Evolutionary conservation across 2,888 invertebrate species (phyloP).

Genomic region (Lepetodrilus schrolli): DNA sequence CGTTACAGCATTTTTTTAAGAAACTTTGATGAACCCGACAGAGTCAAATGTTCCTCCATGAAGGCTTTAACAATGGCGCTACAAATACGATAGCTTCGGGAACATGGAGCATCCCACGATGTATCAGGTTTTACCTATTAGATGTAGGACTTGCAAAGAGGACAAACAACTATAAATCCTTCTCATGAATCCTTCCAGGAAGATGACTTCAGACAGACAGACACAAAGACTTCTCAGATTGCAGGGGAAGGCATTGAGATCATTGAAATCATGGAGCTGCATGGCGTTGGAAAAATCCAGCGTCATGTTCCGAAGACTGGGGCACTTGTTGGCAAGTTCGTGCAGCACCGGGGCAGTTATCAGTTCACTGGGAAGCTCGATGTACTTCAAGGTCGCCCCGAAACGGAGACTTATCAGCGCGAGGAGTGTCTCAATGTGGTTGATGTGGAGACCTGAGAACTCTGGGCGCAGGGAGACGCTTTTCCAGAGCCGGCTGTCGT

Average conservation of each 20-base stretch:
- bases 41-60: too few relatives aligned
- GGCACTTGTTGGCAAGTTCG: conserved; percentile 90
- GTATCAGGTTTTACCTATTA: conserved; percentile 93
- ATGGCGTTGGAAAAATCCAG: conserved; percentile 96
- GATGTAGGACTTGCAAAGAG: conserved; percentile 95
- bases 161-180: conserved; percentile 99
- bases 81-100: too few relatives aligned
- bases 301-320: conserved; percentile 81
- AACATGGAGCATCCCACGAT: too few relatives aligned
- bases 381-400: conserved; percentile 68
- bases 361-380: conserved; percentile 89
- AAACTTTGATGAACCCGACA: too few relatives aligned
- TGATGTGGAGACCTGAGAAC: conserved; percentile 93
- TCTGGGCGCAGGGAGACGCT: conserved; percentile 96
- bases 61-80: too few relatives aligned
- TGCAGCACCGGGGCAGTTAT: conserved; percentile 97
- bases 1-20: too few relatives aligned
- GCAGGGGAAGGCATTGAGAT: conserved; percentile 98
- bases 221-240: conserved; percentile 95
- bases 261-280: conserved; percentile 96
- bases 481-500: conserved; percentile 95
- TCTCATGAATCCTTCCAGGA: conserved; percentile 99
- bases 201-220: conserved; percentile 98
- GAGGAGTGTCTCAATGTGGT: conserved; percentile 88
- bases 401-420: conserved; percentile 83